These are phyloP conservation scores for Lepidurus packardi DNA, from an alignment of 1,140 invertebrate species.

Conservation along the genomic window DNA sequence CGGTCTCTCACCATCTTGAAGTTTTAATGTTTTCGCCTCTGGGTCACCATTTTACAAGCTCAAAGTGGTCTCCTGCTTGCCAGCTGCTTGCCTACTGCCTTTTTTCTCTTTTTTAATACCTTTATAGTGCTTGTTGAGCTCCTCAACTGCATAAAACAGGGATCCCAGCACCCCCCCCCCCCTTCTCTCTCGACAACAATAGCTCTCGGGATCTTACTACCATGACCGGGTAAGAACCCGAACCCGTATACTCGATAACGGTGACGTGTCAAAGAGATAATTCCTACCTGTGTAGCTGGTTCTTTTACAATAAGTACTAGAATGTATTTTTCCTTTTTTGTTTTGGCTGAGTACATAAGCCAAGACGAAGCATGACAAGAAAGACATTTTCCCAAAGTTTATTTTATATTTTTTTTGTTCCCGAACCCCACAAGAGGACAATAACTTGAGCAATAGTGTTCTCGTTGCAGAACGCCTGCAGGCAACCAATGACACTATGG, in stretches of 20 bases:
- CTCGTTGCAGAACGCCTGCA: neutral
- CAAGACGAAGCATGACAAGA: neutral
- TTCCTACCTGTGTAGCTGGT: neutral
- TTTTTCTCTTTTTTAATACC: neutral
- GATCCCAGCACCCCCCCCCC: neutral
- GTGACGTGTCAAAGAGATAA: neutral
- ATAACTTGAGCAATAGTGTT: neutral
- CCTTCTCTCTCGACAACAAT: neutral
- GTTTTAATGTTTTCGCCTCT: conserved; percentile 15
- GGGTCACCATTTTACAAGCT: conserved; percentile 18
- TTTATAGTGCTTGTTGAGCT: conserved; percentile 7
- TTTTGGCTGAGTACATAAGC: neutral
- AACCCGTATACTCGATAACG: conserved; percentile 10
- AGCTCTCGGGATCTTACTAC: neutral
- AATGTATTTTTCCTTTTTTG: neutral
- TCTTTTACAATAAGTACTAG: neutral
- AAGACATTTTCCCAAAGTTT: neutral
- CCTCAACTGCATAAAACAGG: conserved; percentile 3
- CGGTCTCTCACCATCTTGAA: conserved; percentile 12
- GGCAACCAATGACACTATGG: conserved; percentile 21
- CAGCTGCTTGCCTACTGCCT: neutral
- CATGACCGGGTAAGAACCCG: neutral
- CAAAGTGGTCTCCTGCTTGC: conserved; percentile 9
- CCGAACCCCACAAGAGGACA: neutral
- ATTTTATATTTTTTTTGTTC: neutral